Evolutionary conservation across 2,888 invertebrate genomes (phyloP), one percentile per base, ranked within the genome.

Genomic region (Rugalucina vietnamica): DNA sequence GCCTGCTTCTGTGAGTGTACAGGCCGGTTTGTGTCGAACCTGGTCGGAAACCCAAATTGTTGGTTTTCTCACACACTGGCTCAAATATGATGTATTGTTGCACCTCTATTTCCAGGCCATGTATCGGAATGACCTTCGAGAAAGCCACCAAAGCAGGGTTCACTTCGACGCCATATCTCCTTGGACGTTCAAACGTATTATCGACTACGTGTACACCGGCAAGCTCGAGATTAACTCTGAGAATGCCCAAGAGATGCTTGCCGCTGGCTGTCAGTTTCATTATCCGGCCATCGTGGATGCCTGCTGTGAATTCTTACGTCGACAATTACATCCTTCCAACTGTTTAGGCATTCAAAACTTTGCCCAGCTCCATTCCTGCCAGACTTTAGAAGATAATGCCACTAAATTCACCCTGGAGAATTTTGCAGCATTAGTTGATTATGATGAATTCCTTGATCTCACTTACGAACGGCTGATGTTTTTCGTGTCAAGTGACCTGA

Each of bases 151-250:
- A 50, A 90, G 90, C 12, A 89, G 90, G 34, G 93, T 95, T 0
- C 86, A 83, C 3, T 93, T 95, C 80, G 93, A 93, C 82, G 93
- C 94, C 34, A 91, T 95, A 65, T 94, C 94, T 12, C 93, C 94
- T 3, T 93, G 93, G 93, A 94, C 93, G 27, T 89, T 95, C 86
- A 93, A 93, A 76, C 88, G 93, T 12, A 89, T 95, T 2, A 92
- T 94, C 32, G 95, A 95, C 60, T 95, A 94, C 83, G 94, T 94
- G 1, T 95, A 95, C 86, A 94, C 95, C 65, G 95, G 95, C 12
- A 88, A 89, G n/a, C 82, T 95, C 69, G 94, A 94, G 86, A 93
- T 95, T 37, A 94, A 91, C 10, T 90, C 92, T 14, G 94, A 93
- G 73, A 95, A 94, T 87, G 95, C 94, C 75, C 94, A 95, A 85